phyloP scores from a whole-genome alignment of 2,888 invertebrate genomes.

The Chrysolina haemoptera region DNA sequence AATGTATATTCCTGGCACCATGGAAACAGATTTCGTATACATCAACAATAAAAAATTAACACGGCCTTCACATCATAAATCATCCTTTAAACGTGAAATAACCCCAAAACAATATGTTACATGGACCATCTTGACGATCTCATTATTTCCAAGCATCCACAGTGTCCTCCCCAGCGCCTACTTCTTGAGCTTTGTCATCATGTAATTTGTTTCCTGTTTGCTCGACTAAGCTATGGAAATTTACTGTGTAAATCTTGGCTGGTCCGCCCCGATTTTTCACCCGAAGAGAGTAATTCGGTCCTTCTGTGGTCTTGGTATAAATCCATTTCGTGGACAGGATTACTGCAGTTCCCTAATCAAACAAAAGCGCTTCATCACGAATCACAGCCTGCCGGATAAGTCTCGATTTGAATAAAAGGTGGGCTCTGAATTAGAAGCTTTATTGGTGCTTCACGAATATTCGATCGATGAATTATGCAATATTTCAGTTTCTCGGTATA shows the following conservation, averaged over 20 bases:
- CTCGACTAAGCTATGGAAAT: conserved; percentile 32
- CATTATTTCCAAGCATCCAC: conserved; percentile 56
- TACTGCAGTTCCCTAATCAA: conserved; percentile 52
- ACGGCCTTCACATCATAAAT: background rate
- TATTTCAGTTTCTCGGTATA: too few species aligned
- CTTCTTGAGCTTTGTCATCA: conserved; percentile 59
- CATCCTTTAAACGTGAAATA: conserved; percentile 45
- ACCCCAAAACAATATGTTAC: conserved; percentile 4
- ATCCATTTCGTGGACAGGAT: conserved; percentile 52
- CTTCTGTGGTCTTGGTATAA: conserved; percentile 50
- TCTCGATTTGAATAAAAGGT: conserved; percentile 42
- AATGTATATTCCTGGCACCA: background rate
- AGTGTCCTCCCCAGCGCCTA: conserved; percentile 52
- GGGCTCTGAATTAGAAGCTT: background rate
- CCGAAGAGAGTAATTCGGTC: conserved; percentile 50
- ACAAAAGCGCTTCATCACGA: conserved; percentile 38
- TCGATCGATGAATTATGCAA: background rate
- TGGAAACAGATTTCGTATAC: background rate
- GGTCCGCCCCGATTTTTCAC: conserved; percentile 57
- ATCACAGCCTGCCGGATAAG: conserved; percentile 33
- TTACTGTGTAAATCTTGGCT: conserved; percentile 55
- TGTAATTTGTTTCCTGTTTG: conserved; percentile 59
- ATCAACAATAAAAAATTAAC: conserved; percentile 13
- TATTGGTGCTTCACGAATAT: background rate
- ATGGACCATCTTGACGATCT: conserved; percentile 52